A percentile compares a stretch with the other conserved stretches of the same genome.
Evolutionary conservation across 2,113 vertebrate species (phyloP).

Genomic region (Athene cunicularia): DNA sequence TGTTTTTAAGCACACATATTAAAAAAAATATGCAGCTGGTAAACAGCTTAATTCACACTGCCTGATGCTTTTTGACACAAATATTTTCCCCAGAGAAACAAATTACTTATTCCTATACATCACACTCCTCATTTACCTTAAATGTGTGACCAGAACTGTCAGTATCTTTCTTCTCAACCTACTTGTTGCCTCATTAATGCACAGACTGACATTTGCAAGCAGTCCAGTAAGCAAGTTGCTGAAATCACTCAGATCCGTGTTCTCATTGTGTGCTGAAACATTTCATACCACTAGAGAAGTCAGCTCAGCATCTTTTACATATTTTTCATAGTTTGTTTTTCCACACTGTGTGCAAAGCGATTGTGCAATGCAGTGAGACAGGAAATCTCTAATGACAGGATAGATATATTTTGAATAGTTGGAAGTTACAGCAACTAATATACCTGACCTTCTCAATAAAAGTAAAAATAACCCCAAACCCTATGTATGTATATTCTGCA

Average conservation of each 20-base stretch:
- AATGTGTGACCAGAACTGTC: not conserved
- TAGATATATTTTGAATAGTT: not conserved
- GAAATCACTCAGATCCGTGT: not conserved
- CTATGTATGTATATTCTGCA: not conserved
- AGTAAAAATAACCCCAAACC: not conserved
- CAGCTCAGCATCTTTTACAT: not conserved
- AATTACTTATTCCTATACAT: not conserved
- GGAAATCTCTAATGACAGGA: not conserved
- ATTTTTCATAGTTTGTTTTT: not conserved
- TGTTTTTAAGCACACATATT: not conserved
- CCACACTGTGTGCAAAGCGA: not conserved
- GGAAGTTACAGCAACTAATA: not conserved
- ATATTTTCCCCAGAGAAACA: not conserved
- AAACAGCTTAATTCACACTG: not conserved
- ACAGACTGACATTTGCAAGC: not conserved
- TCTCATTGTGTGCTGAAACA: not conserved
- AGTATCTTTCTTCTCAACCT: not conserved
- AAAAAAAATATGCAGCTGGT: not conserved
- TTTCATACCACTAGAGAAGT: not conserved
- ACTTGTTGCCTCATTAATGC: not conserved
- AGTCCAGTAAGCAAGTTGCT: not conserved
- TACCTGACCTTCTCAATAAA: not conserved
- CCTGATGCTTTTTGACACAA: not conserved
- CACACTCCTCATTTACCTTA: not conserved
- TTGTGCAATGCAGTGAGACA: rapidly evolving